Evolutionary conservation across 1,140 invertebrate genomes (phyloP), one percentile per base, ranked within the genome.

Genomic region (Lethocerus indicus): DNA sequence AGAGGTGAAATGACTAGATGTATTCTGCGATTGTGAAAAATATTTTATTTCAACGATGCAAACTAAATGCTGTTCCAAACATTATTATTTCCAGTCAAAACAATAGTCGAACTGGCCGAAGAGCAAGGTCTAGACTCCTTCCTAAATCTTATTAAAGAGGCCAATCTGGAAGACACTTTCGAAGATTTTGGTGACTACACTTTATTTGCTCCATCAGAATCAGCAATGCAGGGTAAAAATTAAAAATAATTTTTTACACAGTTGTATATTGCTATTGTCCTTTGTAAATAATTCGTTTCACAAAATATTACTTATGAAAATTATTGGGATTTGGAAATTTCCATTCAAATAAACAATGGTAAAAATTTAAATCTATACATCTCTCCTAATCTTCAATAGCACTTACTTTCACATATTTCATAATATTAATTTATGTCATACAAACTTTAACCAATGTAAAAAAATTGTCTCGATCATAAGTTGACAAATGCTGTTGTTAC

Each of bases 151-250:
- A 60, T 68, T 3, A 60, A 57, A 45, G 60, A 59, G 21, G 64
- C 67, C 6, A 66, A 66, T 1, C 46, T 71, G 20, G 66, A 69
- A 53, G 63, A 68, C 26, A 56, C 56, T 1, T 59, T 70, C 12
- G 62, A 60, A 20, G 60, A 61, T 45, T 60, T 59, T 14, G 68
- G 68, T 12, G 63, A 67, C 5, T 72, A 67, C 57, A 74, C 73
- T 1, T 47, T 74, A 3, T 70, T 75, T 37, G 72, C 65, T 0
- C 71, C 71, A 6, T 64, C 66, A n/a, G 67, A 75, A 53, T 61
- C 63, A 14, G 72, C 72, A 5, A 69, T 72, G 57, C 62, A 62
- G 53, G 52, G 67, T 67, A 59, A 58, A n/a, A n/a, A n/a, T 58
- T 55, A 49, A 14, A 52, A 16, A 1, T 23, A 43, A 12, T 26